Base-by-base conservation (phyloP, 1,140 invertebrate species). In the Thalassaphorura encarpata region DNA sequence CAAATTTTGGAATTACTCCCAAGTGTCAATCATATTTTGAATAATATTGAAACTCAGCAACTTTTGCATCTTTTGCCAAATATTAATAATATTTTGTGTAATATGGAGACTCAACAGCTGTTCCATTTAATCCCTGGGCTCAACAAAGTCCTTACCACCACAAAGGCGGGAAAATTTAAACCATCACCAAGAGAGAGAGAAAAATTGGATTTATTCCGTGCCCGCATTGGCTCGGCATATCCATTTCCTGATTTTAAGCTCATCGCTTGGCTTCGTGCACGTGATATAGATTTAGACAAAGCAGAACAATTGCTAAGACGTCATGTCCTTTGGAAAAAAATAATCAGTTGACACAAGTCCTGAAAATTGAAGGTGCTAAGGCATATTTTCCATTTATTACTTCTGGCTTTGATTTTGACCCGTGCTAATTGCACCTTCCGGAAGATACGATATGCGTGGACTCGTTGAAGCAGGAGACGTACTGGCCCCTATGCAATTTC, bases 231-330 rank as follows among this genome's bases (percentile, higher is more conserved):
- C 16, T 48, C 36, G 39, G 48, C 48, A 16, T 55, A 55, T 26
- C 53, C 53, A 27, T 27, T 50, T 23, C 27, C 27, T 8, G 53
- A 55, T 49, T 27, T 19, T 2, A 55, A 33, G 8, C 31, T 57
- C 2, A n/a, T 57, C 18, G 13, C 21, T 29, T 57, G 55, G 55
- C 41, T 57, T 19, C 41, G 56, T 27, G 56, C 56, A 16, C 43
- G 56, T 8, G 47, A 58, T 26, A 29, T 52, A 16, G 39, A 58
- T 33, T 11, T 58, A 2, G 36, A 33, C 28, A 58, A 58, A 40
- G 49, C 56, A 39, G 56, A 58, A 23, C 41, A 52, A 47, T 52
- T 58, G 56, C 42, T 58, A 5, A n/a, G 50, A 11, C 43, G 48
- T 16, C 49, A 51, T 29, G 19, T 57, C 2, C 31, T 57, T 21